Evolutionary conservation across 2,797 vertebrate genomes (phyloP).

Genomic region (Sebastolobus altivelis): DNA sequence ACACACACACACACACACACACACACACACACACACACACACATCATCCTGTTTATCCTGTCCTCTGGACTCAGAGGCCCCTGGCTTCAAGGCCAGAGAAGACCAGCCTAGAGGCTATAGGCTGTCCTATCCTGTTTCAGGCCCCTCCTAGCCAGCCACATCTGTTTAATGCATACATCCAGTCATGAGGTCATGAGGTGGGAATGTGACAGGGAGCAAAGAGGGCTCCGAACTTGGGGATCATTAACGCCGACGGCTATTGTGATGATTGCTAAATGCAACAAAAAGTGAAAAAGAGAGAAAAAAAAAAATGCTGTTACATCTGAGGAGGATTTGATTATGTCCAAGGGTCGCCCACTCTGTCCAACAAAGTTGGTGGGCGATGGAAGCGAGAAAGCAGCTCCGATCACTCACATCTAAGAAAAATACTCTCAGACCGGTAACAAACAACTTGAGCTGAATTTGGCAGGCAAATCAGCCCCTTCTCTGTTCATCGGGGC

Average conservation of each 20-base stretch:
- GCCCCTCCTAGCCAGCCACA: conserved; percentile 78
- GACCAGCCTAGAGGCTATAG: conserved; percentile 72
- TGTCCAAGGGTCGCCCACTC: neutral
- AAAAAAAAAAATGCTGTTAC: neutral
- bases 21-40: conserved; percentile 43
- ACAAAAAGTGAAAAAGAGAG: neutral
- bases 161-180: conserved; percentile 84
- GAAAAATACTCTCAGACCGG: conserved; percentile 32
- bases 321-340: conserved; percentile 4
- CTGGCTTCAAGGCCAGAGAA: conserved; percentile 80
- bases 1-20: conserved; percentile 2
- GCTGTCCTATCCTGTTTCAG: conserved; percentile 82
- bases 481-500: conserved; percentile 52
- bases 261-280: conserved; percentile 42
- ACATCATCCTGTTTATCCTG: conserved; percentile 74
- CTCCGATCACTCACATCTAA: conserved; percentile 15
- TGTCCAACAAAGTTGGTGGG: conserved; percentile 1
- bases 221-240: conserved; percentile 64
- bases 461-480: conserved; percentile 56
- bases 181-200: conserved; percentile 80
- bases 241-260: conserved; percentile 57
- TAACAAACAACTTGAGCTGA: conserved; percentile 57
- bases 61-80: conserved; percentile 75
- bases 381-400: conserved; percentile 7
- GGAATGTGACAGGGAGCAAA: conserved; percentile 80